Conservation (phyloP, 2,113 vertebrate species). For the Cettia cetti region DNA sequence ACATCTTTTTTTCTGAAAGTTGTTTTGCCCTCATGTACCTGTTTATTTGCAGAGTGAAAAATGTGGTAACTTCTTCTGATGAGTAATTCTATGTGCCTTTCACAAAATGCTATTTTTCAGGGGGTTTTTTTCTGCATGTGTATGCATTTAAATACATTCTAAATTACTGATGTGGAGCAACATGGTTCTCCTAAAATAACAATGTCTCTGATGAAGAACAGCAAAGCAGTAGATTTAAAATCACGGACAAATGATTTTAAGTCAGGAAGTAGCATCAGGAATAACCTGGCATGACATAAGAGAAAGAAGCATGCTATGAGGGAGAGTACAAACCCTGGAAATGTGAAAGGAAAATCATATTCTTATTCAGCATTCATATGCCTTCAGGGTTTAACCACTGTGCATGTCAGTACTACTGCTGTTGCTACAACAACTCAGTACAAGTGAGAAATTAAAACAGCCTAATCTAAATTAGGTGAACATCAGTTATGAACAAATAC, state of each 20-base stretch:
- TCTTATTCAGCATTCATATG: background rate
- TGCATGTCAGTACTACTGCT: background rate
- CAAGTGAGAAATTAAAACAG: background rate
- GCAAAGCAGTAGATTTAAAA: background rate
- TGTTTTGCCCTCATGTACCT: background rate
- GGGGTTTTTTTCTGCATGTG: accelerated
- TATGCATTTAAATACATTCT: too few relatives aligned
- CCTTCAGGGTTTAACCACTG: background rate
- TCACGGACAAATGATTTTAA: background rate
- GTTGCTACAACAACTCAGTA: background rate
- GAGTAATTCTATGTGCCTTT: background rate
- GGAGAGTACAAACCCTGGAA: background rate
- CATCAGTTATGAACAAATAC: background rate
- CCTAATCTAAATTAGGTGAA: background rate
- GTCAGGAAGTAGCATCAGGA: background rate
- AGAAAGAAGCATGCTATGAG: background rate
- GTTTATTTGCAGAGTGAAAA: background rate
- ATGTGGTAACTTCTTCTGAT: background rate
- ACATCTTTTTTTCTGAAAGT: background rate
- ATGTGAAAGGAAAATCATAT: background rate
- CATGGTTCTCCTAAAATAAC: background rate
- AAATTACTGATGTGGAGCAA: background rate
- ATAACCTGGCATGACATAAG: background rate
- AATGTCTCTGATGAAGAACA: background rate
- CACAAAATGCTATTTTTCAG: background rate